Evolutionary conservation across 2,888 invertebrate genomes (phyloP), one percentile per base, ranked within the genome.

Genomic region (Balanococcus diminutus): DNA sequence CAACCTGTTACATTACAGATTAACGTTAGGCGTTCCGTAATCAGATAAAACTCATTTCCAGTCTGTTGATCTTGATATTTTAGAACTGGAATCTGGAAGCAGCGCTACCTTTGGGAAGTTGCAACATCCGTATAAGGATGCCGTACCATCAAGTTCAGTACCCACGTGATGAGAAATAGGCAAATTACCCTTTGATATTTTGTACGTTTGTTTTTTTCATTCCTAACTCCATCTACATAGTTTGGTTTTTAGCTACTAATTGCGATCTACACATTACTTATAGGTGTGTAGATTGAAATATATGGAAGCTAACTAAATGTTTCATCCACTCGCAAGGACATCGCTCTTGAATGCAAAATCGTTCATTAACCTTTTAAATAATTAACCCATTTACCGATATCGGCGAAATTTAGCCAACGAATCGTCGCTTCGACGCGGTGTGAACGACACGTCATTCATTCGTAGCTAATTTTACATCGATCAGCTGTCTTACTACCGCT

Each of bases 1-100:
- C 75, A 36, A 79, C 75, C 75, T 79, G 75, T 79, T 79, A 79
- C 75, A 79, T 79, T 79, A 79, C 75, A 79, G 75, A 79, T 79
- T 79, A 79, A 79, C 75, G 75, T 79, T 79, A 79, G 75, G 75
- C 75, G 75, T 79, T 79, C 75, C 75, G 75, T 79, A 79, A 79
- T 79, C 75, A 32, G 75, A 79, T 79, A 79, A 79, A 79, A 36
- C 75, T 79, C 75, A 79, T 79, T 79, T 79, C 75, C 75, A 79
- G 75, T 79, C 75, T 79, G 75, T 79, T 79, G 75, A 79, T 79
- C 75, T 79, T 79, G 75, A 79, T 79, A 79, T 36, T 36, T 79
- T 79, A 79, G 75, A 79, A 79, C 75, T 79, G 75, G 75, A 79
- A 79, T 79, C 75, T 79, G 75, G 36, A 79, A 32, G 75, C 36